Evolutionary conservation across 2,888 invertebrate genomes (phyloP).

Genomic region (Uropetala carovei): DNA sequence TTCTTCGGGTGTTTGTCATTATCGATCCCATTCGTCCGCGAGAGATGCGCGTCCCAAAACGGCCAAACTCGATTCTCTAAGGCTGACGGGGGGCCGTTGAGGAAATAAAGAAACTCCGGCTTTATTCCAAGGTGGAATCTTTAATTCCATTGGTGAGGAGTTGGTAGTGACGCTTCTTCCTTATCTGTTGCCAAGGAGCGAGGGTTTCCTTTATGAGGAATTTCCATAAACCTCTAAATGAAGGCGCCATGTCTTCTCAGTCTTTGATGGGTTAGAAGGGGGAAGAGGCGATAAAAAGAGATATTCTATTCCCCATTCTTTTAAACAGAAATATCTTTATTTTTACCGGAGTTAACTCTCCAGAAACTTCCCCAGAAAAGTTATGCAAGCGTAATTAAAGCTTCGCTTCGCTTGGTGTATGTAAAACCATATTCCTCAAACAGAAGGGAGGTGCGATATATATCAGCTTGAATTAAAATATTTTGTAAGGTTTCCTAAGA

Average conservation of each 20-base stretch:
- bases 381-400: too few relatives aligned
- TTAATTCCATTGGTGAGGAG: not conserved
- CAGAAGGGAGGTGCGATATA: too few relatives aligned
- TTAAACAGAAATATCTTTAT: not conserved
- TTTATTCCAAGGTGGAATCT: not conserved
- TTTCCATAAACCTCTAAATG: slow-evolving; percentile 9
- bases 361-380: too few relatives aligned
- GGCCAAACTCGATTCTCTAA: too few relatives aligned
- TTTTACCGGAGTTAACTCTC: too few relatives aligned
- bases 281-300: not conserved
- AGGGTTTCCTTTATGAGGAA: not conserved
- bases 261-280: not conserved
- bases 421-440: too few relatives aligned
- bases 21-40: too few relatives aligned
- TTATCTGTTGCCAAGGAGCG: not conserved
- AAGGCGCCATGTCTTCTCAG: not conserved
- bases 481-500: too few relatives aligned
- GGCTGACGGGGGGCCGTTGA: not conserved
- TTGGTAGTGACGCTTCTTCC: not conserved
- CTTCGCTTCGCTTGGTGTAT: too few relatives aligned
- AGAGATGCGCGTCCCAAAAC: too few relatives aligned
- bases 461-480: too few relatives aligned
- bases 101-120: not conserved
- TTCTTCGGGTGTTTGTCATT: too few relatives aligned
- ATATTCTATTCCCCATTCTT: slow-evolving; percentile 8